A percentile compares a stretch with the other conserved stretches of the same genome.
Conservation (phyloP, 1,140 invertebrate species). For the Heliconius hewitsoni region DNA sequence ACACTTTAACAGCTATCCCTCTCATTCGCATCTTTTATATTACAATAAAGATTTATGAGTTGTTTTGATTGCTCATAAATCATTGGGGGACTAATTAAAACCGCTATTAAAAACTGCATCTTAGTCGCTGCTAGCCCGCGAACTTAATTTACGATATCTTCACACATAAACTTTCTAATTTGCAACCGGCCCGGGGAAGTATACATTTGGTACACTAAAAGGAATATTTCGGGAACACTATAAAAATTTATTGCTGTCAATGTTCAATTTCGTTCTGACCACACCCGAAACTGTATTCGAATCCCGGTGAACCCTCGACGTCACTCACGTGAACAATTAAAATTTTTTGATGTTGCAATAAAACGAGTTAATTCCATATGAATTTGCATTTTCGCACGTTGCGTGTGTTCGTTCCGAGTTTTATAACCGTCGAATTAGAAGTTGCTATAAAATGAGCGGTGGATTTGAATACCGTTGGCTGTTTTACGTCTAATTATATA, state of each 20-base stretch:
- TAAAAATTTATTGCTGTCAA: slow-evolving; percentile 74
- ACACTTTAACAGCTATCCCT: neutral
- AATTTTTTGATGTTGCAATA: slow-evolving; percentile 64
- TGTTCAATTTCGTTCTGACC: slow-evolving; percentile 67
- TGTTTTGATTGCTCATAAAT: slow-evolving; percentile 69
- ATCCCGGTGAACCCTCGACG: slow-evolving; percentile 52
- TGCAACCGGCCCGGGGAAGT: slow-evolving; percentile 50
- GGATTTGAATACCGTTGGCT: slow-evolving; percentile 32
- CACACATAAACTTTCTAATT: slow-evolving; percentile 78
- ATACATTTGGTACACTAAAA: slow-evolving; percentile 61
- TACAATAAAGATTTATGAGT: slow-evolving; percentile 51
- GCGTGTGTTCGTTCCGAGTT: slow-evolving; percentile 35
- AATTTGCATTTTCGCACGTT: slow-evolving; percentile 46
- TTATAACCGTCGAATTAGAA: slow-evolving; percentile 37
- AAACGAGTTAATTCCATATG: slow-evolving; percentile 58
- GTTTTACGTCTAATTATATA: slow-evolving; percentile 5
- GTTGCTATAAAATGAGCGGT: slow-evolving; percentile 33
- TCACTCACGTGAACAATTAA: slow-evolving; percentile 77
- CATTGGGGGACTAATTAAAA: slow-evolving; percentile 73
- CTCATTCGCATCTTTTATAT: slow-evolving; percentile 17
- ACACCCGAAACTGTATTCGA: slow-evolving; percentile 58
- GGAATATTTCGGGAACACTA: slow-evolving; percentile 70
- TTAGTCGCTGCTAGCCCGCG: slow-evolving; percentile 59
- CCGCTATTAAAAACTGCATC: slow-evolving; percentile 51
- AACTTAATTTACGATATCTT: slow-evolving; percentile 75